phyloP scores from a whole-genome alignment of 2,888 invertebrate species.

The Acronicta psi region DNA sequence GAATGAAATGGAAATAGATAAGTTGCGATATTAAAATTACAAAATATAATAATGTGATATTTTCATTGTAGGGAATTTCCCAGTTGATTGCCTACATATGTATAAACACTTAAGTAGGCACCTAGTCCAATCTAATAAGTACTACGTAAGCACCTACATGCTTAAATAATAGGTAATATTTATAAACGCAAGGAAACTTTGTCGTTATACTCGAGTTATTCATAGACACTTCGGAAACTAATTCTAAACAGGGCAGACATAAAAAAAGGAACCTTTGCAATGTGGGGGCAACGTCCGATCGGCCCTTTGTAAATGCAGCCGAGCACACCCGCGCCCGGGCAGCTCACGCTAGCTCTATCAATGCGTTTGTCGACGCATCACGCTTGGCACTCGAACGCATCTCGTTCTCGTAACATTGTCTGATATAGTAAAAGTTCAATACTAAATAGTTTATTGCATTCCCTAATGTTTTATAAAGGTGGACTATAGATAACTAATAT shows the following conservation, averaged over 20 bases:
- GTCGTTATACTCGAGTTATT: conserved; percentile 15
- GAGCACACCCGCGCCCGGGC: conserved; percentile 42
- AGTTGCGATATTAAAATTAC: conserved; percentile 1
- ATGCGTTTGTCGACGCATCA: conserved; percentile 49
- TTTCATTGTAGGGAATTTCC: conserved; percentile 5
- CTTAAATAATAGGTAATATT: too few relatives aligned
- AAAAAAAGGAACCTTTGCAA: conserved; percentile 66
- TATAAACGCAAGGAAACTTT: neutral
- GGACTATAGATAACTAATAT: too few relatives aligned
- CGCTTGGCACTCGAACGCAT: conserved; percentile 29
- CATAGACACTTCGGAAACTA: conserved; percentile 47
- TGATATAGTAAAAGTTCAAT: conserved; percentile 1
- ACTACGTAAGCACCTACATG: conserved; percentile 1
- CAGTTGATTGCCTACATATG: too few relatives aligned
- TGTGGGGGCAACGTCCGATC: conserved; percentile 77
- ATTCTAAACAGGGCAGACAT: conserved; percentile 63
- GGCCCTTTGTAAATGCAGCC: conserved; percentile 63
- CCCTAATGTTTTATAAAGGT: too few relatives aligned
- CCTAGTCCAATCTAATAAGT: neutral
- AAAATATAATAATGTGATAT: neutral
- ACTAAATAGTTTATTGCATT: too few relatives aligned
- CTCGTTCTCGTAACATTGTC: conserved; percentile 14
- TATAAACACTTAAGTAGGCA: conserved; percentile 8
- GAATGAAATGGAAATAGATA: conserved; percentile 10
- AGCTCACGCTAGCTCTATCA: conserved; percentile 48